Conservation (phyloP, 2,113 vertebrate species). For the Micronisus gabar region DNA sequence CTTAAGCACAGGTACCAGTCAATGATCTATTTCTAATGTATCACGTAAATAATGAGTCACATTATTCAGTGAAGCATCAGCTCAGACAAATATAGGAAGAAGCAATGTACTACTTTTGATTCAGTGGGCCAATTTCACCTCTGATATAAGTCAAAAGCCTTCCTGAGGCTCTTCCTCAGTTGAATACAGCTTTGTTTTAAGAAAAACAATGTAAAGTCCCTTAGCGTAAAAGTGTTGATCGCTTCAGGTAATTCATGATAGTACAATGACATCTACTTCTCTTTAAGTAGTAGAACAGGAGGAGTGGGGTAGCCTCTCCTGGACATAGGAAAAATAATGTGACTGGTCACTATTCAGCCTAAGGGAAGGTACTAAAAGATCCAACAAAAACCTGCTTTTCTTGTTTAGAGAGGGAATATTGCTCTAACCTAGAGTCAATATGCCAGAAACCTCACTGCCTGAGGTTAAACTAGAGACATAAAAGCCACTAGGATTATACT, state of each 20-base stretch:
- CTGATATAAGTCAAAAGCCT: not conserved
- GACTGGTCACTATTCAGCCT: not conserved
- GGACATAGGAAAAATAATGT: not conserved
- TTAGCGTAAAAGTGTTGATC: not conserved
- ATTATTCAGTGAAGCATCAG: conserved; percentile 33
- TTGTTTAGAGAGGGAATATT: not conserved
- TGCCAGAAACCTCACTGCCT: not conserved
- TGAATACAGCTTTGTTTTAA: not conserved
- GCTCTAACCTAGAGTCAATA: not conserved
- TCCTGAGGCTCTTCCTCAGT: not conserved
- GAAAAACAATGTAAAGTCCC: not conserved
- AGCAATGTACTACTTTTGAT: not conserved
- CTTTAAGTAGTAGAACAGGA: not conserved
- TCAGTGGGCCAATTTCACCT: not conserved
- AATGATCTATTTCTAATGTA: conserved; percentile 48
- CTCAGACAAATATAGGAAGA: not conserved
- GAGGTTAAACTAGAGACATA: not conserved
- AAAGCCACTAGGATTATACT: not conserved
- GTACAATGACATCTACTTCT: not conserved
- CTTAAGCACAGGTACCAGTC: conserved; percentile 15
- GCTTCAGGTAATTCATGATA: not conserved
- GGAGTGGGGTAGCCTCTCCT: not conserved
- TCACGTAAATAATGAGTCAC: not conserved
- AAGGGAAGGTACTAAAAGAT: not conserved
- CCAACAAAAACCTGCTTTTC: not conserved